Evolutionary conservation across 1,140 invertebrate species (phyloP).

Genomic region (Telenomus remus): DNA sequence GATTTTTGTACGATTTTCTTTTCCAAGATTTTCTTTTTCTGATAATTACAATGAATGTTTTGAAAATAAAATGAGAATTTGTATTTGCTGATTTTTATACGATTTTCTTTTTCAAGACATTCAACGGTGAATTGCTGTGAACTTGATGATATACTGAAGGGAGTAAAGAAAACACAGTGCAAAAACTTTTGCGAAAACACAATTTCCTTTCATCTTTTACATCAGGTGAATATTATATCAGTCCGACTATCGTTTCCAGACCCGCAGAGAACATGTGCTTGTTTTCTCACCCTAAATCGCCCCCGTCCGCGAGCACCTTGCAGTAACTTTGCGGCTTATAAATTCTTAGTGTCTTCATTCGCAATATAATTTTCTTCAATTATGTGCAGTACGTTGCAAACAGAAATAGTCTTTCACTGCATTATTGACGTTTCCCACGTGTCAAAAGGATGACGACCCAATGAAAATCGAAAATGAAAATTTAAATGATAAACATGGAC

Average conservation of each 20-base stretch:
- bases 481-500: constrained; percentile 7
- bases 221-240: constrained; percentile 41
- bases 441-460: constrained; percentile 18
- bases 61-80: no score
- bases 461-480: constrained; percentile 35
- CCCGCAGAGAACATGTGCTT: constrained; percentile 26
- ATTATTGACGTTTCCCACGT: constrained; percentile 36
- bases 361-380: constrained; percentile 22
- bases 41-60: no score
- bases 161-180: not conserved
- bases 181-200: constrained; percentile 19
- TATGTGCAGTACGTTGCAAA: constrained; percentile 20
- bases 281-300: constrained; percentile 33
- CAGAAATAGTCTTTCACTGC: constrained; percentile 34
- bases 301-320: constrained; percentile 26
- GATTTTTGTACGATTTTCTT: no score
- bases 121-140: not conserved
- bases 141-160: not conserved
- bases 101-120: no score
- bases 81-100: no score
- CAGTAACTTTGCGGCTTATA: constrained; percentile 39
- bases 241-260: constrained; percentile 43
- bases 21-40: no score
- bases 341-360: constrained; percentile 52
- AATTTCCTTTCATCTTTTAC: constrained; percentile 28